Base-by-base conservation (phyloP, 2,888 invertebrate species). In the Ephialtes manifestator region DNA sequence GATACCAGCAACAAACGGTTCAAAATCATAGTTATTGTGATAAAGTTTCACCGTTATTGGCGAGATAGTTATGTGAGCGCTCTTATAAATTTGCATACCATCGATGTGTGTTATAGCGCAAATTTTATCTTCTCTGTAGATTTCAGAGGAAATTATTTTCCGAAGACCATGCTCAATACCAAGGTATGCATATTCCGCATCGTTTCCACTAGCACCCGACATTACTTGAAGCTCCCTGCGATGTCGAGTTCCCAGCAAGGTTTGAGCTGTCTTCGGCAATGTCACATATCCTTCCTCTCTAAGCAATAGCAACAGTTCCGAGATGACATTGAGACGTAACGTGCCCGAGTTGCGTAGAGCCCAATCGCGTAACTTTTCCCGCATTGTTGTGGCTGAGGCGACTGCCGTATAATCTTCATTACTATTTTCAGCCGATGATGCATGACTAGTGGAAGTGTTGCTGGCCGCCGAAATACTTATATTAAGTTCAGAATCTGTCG, bases 1-100 rank as follows among this genome's bases (percentile, higher is more conserved):
- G 10, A 87, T 77, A 20, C 60, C 82, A 46, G 76, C 75, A 13
- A 80, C 67, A 53, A 85, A 86, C 11, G 74, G 74, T 43, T 83
- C 60, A 11, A 31, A 39, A 46, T 35, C 48, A 35, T 80, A 83
- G n/a, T 80, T 28, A 4, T 31, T 55, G 35, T 83, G n/a, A n/a
- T n/a, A n/a, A n/a, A n/a, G n/a, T n/a, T n/a, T n/a, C n/a, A n/a
- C n/a, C n/a, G n/a, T n/a, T n/a, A n/a, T n/a, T n/a, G n/a, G n/a
- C n/a, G n/a, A n/a, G n/a, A n/a, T n/a, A n/a, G n/a, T n/a, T n/a
- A n/a, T n/a, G n/a, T n/a, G n/a, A n/a, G n/a, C n/a, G n/a, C n/a
- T n/a, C n/a, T n/a, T n/a, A n/a, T n/a, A n/a, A n/a, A n/a, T n/a
- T n/a, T n/a, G n/a, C n/a, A n/a, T n/a, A n/a, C n/a, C n/a, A n/a